Evolutionary conservation across 2,113 vertebrate genomes (phyloP), one percentile per base, ranked within the genome.

Genomic region (Galbula dea): DNA sequence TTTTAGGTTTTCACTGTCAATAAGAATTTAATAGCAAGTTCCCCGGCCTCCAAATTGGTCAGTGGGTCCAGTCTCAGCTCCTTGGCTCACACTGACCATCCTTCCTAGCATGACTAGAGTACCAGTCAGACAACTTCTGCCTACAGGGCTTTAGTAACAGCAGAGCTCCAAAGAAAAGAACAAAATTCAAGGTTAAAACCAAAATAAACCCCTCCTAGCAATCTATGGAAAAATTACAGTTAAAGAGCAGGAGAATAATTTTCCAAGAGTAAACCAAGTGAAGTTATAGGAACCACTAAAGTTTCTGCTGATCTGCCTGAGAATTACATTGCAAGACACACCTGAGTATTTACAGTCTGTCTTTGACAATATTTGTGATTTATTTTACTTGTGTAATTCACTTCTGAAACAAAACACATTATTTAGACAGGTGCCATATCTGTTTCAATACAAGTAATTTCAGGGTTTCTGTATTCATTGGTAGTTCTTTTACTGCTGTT

Each of bases 401-500:
- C 8, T 77, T 84, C 63, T 80, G 78, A 80, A 94, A 54, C 58
- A 90, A 92, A 94, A 8, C 34, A 66, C 41, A 79, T 93, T 94
- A 89, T 95, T 89, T 95, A 95, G 72, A 62, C 87, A 92, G 94
- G 82, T 85, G 88, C 85, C 34, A 18, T 88, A 55, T 94, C 48
- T 89, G 46, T 81, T 96, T 89, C 76, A 77, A 57, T 7, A 1
- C 12, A 92, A 48, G 27, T 79, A 43, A 89, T 81, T 69, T 77
- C 51, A 85, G 46, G 2, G 14, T 88, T 83, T 83, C 36, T 83
- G 8, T 54, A 65, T 79, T 89, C 39, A 9, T 34, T 68, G 58
- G 15, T 37, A 59, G 55, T 49, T 73, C n/a, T 86, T 76, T 49
- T 63, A 46, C 27, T 87, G 67, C 19, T 6, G 2, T 86, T 89